Conservation (phyloP, 2,888 invertebrate genomes). For the Girardia tigrina region DNA sequence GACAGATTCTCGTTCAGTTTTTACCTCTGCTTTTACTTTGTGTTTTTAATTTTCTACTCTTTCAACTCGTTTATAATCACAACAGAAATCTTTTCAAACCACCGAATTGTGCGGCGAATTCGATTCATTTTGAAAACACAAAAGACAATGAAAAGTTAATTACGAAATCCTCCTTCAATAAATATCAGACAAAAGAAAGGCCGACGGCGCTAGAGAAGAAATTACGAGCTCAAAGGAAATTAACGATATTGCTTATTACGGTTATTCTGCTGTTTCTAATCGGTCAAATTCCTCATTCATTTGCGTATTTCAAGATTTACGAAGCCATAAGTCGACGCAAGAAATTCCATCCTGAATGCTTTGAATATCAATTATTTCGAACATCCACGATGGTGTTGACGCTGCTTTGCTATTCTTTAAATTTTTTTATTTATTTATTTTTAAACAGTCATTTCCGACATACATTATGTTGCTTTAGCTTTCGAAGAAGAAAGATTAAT, state of each 20-base stretch:
- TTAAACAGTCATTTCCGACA: slow-evolving; percentile 24
- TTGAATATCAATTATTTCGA: background rate
- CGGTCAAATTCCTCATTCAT: slow-evolving; percentile 23
- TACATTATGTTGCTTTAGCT: background rate
- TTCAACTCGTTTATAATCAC: background rate
- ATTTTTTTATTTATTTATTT: slow-evolving; percentile 26
- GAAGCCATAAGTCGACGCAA: background rate
- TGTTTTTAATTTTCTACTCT: slow-evolving; percentile 17
- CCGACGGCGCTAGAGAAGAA: background rate
- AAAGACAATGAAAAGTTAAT: background rate
- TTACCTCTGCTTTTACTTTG: slow-evolving; percentile 13
- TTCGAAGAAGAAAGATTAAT: too few relatives aligned
- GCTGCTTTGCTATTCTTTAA: background rate
- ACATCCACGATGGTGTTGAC: background rate
- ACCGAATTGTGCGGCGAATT: background rate
- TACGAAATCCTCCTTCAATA: background rate
- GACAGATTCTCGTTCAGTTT: slow-evolving; percentile 21
- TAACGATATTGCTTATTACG: slow-evolving; percentile 27
- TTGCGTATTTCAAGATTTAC: background rate
- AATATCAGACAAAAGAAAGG: background rate
- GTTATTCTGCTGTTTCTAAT: slow-evolving; percentile 24
- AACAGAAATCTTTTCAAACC: background rate
- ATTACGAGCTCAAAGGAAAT: slow-evolving; percentile 19
- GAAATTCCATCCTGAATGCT: background rate
- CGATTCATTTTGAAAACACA: background rate